phyloP scores from a whole-genome alignment of 2,797 vertebrate species.

The Rhincodon typus region DNA sequence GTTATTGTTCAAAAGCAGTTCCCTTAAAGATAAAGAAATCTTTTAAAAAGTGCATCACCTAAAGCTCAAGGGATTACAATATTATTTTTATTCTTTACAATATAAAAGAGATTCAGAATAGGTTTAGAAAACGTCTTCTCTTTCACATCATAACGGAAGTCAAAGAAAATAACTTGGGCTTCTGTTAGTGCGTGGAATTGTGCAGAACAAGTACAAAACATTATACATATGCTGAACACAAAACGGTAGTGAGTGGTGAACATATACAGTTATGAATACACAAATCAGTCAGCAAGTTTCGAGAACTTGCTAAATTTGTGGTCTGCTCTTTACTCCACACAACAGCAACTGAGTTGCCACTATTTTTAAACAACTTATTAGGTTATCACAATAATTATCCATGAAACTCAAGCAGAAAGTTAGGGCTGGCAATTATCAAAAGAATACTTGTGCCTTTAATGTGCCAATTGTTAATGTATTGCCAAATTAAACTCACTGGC shows the following conservation, averaged over 20 bases:
- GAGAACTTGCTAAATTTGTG: not conserved
- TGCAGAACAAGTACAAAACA: not conserved
- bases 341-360: no score
- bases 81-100: not conserved
- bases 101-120: not conserved
- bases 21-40: slow-evolving; percentile 64
- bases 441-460: not conserved
- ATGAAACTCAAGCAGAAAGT: not conserved
- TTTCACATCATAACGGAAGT: not conserved
- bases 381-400: not conserved
- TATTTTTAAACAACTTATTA: not conserved
- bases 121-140: not conserved
- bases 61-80: not conserved
- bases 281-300: not conserved
- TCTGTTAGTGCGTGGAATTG: not conserved
- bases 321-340: not conserved
- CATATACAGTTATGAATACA: not conserved
- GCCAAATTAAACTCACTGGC: not conserved
- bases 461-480: not conserved
- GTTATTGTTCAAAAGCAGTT: slow-evolving; percentile 99
- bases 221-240: not conserved
- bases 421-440: not conserved
- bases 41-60: slow-evolving; percentile 45
- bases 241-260: not conserved
- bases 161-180: not conserved